Percentiles rank a stretch among this genome's conserved stretches.
Conservation (phyloP, 2,113 vertebrate species). For the Ia io region DNA sequence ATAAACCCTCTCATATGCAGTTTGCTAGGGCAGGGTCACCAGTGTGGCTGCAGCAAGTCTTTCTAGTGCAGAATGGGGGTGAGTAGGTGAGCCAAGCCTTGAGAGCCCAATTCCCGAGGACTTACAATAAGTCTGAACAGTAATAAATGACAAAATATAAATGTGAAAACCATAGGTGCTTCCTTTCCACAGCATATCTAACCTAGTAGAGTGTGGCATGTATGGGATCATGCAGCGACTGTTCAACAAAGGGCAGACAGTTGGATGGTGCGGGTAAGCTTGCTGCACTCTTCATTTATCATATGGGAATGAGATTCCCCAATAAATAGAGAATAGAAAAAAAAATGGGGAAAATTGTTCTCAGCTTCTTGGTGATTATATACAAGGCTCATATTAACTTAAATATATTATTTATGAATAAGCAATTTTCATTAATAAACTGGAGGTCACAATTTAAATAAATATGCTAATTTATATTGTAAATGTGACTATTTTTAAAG, state of each 20-base stretch:
- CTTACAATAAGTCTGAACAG: background rate
- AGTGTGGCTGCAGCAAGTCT: background rate
- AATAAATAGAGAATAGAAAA: background rate
- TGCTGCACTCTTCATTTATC: background rate
- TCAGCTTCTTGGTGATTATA: background rate
- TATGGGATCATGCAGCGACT: background rate
- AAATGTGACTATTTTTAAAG: background rate
- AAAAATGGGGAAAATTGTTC: background rate
- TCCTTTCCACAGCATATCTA: background rate
- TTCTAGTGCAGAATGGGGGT: background rate
- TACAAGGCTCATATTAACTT: background rate
- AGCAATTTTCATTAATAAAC: background rate
- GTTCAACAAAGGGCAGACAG: background rate
- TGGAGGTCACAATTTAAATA: background rate
- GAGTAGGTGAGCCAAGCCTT: background rate
- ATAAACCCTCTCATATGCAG: background rate
- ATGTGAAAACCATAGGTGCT: background rate
- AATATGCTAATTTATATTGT: background rate
- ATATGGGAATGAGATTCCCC: background rate
- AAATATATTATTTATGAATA: background rate
- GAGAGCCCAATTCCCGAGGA: background rate
- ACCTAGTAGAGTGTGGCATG: background rate
- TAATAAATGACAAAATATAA: background rate
- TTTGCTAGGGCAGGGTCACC: background rate
- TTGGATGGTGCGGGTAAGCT: background rate